These are phyloP conservation scores for Cyprinodon tularosa DNA, from an alignment of 2,113 vertebrate genomes.

Conservation along the genomic window DNA sequence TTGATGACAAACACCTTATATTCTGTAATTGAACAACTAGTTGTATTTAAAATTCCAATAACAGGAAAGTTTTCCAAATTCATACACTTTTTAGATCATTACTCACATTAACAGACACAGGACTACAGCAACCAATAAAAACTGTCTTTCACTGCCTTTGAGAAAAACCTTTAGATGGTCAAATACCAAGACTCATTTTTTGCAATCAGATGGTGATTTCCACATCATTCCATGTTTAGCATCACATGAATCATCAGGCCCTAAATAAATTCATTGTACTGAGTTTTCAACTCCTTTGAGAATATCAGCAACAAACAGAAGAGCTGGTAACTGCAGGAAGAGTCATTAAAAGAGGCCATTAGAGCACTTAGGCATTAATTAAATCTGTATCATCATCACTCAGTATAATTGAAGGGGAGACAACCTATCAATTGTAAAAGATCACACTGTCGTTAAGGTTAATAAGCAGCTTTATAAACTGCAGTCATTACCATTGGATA, in stretches of 20 bases:
- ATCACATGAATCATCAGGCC: neutral
- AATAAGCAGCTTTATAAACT: conserved; percentile 78
- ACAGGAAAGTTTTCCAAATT: too few relatives aligned
- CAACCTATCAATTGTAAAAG: conserved; percentile 76
- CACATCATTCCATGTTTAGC: neutral
- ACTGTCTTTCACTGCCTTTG: neutral
- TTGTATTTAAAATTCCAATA: too few relatives aligned
- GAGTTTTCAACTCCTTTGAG: neutral
- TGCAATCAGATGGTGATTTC: too few relatives aligned
- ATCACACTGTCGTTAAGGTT: conserved; percentile 78
- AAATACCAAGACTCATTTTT: too few relatives aligned
- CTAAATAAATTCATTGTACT: too few relatives aligned
- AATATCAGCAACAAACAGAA: conserved; percentile 14
- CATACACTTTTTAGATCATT: too few relatives aligned
- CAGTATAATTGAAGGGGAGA: conserved; percentile 74
- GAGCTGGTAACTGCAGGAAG: conserved; percentile 9
- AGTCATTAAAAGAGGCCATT: conserved; percentile 29
- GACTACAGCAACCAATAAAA: too few relatives aligned
- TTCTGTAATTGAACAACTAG: too few relatives aligned
- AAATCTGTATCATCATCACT: conserved; percentile 63
- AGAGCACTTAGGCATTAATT: conserved; percentile 62
- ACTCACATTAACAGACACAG: too few relatives aligned
- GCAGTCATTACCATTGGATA: conserved; percentile 66
- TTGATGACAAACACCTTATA: too few relatives aligned
- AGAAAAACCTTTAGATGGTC: neutral